Evolutionary conservation across 2,797 vertebrate genomes (phyloP), one percentile per base, ranked within the genome.

Genomic region (Sitta carolinensis): DNA sequence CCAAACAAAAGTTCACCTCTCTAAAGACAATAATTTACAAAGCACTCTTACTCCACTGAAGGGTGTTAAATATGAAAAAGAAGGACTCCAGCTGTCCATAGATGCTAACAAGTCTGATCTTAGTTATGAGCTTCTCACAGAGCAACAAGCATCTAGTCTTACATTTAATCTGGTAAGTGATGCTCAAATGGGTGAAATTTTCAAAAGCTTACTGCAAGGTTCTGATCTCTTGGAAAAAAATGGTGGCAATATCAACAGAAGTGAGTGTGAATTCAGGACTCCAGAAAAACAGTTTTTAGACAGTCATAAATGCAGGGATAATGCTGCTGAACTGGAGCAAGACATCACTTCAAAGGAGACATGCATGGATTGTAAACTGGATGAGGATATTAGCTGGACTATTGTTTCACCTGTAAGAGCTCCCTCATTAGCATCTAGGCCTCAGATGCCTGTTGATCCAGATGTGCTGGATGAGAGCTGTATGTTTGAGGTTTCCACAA

Each of bases 101-200:
- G 97, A 97, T 30, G 64, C 76, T 32, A 98, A 98, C 87, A 99
- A 98, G 92, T 91, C 98, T 12, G 99, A 99, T 97, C 91, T 97
- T 58, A 84, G 95, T 95, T 99, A 98, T 34, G 98, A 99, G 84
- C 98, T 99, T 62, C 98, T 99, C 48, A 99, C 99, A 10, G 99
- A 99, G 58, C 99, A 99, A 30, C 99, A 99, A 82, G 97, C 99
- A 0, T 99, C 99, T 81, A 99, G 98, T 95, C 98, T 99, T 62
- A 99, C 99, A 0, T 99, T 99, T 97, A 99, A 99, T 97, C 97
- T 99, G 84, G 99, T 99, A 11, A 98, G 98, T 79, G 99, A 99
- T 97, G 98, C 99, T 91, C 99, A 99, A 77, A 99, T 99, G 99
- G 99, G 99, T 75, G 99, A 99, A 84, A 99, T 99, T 94, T 99